Evolutionary conservation across 1,140 invertebrate genomes (phyloP).

Genomic region (Drusus annulatus): DNA sequence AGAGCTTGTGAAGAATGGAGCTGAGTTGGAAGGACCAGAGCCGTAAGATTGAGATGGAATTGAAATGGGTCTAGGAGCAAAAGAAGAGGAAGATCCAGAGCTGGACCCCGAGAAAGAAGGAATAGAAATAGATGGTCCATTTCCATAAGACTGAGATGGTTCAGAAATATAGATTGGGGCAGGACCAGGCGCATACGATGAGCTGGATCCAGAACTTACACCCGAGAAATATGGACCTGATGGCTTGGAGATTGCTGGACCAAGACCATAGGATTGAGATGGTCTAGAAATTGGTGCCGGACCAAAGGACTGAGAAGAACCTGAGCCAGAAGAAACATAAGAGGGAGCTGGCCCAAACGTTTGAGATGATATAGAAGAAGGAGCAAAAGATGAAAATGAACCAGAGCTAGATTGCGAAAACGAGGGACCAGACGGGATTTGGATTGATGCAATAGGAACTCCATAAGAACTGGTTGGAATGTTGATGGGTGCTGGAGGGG

Average conservation of each 20-base stretch:
- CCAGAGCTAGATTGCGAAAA: constrained; percentile 13
- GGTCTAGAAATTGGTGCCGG: constrained; percentile 6
- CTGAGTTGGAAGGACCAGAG: not conserved
- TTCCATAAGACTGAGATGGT: not conserved
- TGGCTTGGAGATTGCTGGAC: constrained; percentile 2
- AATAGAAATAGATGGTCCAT: not conserved
- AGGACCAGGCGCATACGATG: not conserved
- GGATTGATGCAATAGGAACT: constrained; percentile 3
- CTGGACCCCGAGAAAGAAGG: not conserved
- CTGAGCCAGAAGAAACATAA: not conserved
- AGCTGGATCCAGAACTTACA: not conserved
- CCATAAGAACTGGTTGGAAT: constrained; percentile 27
- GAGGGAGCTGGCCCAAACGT: not conserved
- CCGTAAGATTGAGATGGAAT: constrained; percentile 9
- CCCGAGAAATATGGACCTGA: constrained; percentile 11
- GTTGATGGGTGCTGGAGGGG: not conserved
- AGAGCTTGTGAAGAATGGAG: not conserved
- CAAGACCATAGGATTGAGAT: not conserved
- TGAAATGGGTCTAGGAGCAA: not conserved
- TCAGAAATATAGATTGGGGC: not conserved
- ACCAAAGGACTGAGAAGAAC: not conserved
- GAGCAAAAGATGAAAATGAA: not conserved
- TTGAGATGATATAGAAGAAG: not conserved
- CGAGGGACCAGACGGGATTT: constrained; percentile 4
- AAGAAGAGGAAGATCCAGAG: constrained; percentile 10